A percentile compares a stretch with the other conserved stretches of the same genome.
These are phyloP conservation scores for Plebejus melissa DNA, from an alignment of 2,888 invertebrate genomes.

Conservation along the genomic window DNA sequence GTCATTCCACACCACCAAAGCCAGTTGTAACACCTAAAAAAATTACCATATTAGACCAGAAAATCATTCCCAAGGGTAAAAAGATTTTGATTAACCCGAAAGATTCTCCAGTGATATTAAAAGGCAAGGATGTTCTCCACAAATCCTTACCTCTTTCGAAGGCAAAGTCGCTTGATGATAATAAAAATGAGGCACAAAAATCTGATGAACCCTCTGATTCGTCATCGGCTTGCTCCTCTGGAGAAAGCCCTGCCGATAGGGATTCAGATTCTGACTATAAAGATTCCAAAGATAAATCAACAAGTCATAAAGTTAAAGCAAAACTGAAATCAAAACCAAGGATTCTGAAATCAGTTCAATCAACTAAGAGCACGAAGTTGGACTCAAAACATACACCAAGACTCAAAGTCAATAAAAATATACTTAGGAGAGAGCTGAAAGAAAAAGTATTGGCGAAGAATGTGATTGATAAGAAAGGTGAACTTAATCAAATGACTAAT, in stretches of 20 bases:
- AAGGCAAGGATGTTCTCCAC: conserved; percentile 62
- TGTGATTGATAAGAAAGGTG: conserved; percentile 47
- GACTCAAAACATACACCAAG: conserved; percentile 57
- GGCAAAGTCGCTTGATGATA: conserved; percentile 52
- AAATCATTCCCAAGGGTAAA: conserved; percentile 74
- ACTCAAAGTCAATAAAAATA: conserved; percentile 53
- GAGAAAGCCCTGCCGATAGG: conserved; percentile 79
- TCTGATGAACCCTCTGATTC: conserved; percentile 75
- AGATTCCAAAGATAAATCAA: conserved; percentile 62
- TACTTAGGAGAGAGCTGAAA: conserved; percentile 58
- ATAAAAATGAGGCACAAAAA: conserved; percentile 51
- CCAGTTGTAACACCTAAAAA: conserved; percentile 67
- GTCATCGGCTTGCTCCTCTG: conserved; percentile 67
- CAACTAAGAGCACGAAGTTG: conserved; percentile 49
- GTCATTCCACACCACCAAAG: conserved; percentile 66
- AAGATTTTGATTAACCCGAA: conserved; percentile 61
- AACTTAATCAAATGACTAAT: conserved; percentile 43
- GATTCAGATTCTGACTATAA: conserved; percentile 82
- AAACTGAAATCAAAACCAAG: conserved; percentile 52
- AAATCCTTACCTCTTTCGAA: conserved; percentile 60
- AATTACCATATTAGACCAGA: conserved; percentile 71
- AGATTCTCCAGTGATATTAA: conserved; percentile 57
- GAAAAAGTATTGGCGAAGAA: conserved; percentile 58
- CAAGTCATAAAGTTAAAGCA: conserved; percentile 23
- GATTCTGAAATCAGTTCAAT: conserved; percentile 54